Conservation (phyloP, 2,113 vertebrate species). For the Cairina moschata region DNA sequence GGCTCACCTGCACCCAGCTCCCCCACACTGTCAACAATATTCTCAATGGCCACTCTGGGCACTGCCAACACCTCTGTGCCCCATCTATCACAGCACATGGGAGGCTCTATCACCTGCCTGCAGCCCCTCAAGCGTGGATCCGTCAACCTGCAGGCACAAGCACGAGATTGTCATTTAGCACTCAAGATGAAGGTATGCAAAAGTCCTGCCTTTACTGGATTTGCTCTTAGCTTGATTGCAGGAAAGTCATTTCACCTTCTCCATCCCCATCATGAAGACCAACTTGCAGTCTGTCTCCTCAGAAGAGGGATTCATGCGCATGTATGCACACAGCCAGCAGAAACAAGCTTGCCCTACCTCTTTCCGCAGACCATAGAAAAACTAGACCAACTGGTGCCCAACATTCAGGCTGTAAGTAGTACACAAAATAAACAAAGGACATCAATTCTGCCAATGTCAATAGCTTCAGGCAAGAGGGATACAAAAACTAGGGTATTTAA, state of each 20-base stretch:
- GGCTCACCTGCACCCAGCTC: background rate
- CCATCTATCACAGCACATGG: background rate
- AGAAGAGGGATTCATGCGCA: background rate
- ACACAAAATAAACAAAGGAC: slow-evolving; percentile 59
- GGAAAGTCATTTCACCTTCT: background rate
- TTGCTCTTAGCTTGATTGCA: background rate
- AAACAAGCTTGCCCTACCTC: background rate
- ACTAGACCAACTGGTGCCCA: background rate
- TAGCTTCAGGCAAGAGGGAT: slow-evolving; percentile 44
- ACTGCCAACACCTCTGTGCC: background rate
- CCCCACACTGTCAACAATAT: background rate
- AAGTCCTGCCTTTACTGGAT: background rate
- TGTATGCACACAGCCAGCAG: background rate
- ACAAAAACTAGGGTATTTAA: slow-evolving; percentile 52
- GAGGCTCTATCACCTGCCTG: background rate
- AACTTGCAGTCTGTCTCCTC: background rate
- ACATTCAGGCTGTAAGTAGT: slow-evolving; percentile 9
- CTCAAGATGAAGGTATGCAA: background rate
- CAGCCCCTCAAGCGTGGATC: background rate
- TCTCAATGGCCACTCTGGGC: background rate
- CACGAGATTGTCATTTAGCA: rapidly evolving
- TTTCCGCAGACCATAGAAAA: background rate
- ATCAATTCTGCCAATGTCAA: slow-evolving; percentile 36
- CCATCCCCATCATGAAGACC: background rate
- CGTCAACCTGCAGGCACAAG: background rate